Base-by-base conservation (phyloP, 1,140 invertebrate genomes). In the Bombus breviceps region DNA sequence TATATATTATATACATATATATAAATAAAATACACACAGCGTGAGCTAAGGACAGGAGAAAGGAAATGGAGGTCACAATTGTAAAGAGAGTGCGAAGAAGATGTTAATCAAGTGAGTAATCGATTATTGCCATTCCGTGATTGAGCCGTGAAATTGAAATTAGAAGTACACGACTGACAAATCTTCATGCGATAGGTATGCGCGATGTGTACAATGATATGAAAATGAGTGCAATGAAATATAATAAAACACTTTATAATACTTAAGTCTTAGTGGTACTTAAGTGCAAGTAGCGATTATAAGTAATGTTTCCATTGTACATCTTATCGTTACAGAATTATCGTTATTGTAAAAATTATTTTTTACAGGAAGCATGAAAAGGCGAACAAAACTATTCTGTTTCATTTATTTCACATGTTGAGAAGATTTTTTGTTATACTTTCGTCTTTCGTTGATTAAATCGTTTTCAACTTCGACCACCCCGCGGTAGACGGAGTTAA, bases 61-160 rank as follows among this genome's bases (percentile, higher is more conserved):
- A 10, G 57, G 62, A 82, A 86, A 83, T 47, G 53, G 39, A 57
- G 73, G 62, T 85, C 47, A 66, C 41, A 76, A 43, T 78, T 87
- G 81, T 75, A 79, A 91, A 90, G 86, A 87, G 79, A 72, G 68
- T 87, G 81, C 85, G 73, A 77, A 71, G 47, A 83, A 85, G 69
- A 81, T 69, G 77, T 90, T 81, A 83, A 88, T 85, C 81, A 76
- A 88, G 86, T 62, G 83, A 74, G 83, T 78, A 88, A 79, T 81
- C 75, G 71, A 73, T 85, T 59, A 87, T 85, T 87, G 81, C 81
- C 83, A 79, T 79, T 90, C 76, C 66, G 62, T 83, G 75, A 79
- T 82, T 85, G 82, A 76, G 57, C 66, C 32, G 69, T 79, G 76
- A 86, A 86, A 69, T 87, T 47, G 68, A 69, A 64, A 71, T 75